A percentile compares a stretch with the other conserved stretches of the same genome.
phyloP scores from a whole-genome alignment of 2,888 invertebrate genomes.

The Chloromyia formosa region DNA sequence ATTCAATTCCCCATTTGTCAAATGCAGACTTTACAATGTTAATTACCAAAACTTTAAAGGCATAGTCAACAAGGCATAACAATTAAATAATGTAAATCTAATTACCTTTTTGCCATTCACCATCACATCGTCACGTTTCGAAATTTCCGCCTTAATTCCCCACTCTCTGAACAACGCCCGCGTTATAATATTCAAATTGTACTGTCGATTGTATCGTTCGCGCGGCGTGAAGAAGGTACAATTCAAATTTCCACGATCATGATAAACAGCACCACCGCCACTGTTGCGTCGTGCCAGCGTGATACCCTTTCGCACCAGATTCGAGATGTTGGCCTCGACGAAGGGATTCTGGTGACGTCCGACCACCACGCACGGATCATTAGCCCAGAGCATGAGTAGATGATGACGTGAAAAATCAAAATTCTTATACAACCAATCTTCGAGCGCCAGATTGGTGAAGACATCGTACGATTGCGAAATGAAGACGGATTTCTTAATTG shows the following conservation, averaged over 20 bases:
- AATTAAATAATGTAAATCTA: constrained; percentile 19
- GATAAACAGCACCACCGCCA: constrained; percentile 96
- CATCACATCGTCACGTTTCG: constrained; percentile 86
- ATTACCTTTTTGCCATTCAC: constrained; percentile 72
- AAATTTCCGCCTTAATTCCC: constrained; percentile 79
- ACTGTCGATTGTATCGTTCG: constrained; percentile 82
- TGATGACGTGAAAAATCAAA: constrained; percentile 84
- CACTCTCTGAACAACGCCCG: constrained; percentile 84
- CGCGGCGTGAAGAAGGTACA: constrained; percentile 89
- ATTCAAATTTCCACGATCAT: constrained; percentile 93
- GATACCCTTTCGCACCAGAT: constrained; percentile 73
- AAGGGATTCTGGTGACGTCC: constrained; percentile 98
- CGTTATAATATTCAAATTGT: constrained; percentile 88
- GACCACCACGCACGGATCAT: constrained; percentile 93
- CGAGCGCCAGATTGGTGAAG: constrained; percentile 91
- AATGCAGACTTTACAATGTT: too few species aligned
- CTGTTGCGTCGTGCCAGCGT: constrained; percentile 88
- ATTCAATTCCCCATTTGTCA: too few species aligned
- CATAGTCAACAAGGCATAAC: background rate
- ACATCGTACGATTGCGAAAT: constrained; percentile 92
- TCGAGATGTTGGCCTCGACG: constrained; percentile 84
- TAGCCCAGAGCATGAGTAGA: constrained; percentile 90
- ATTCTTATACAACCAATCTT: constrained; percentile 94
- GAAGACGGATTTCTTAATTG: constrained; percentile 85
- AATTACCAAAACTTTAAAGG: background rate